Base-by-base conservation (phyloP, 1,140 invertebrate genomes). In the Leguminivora glycinivorella region DNA sequence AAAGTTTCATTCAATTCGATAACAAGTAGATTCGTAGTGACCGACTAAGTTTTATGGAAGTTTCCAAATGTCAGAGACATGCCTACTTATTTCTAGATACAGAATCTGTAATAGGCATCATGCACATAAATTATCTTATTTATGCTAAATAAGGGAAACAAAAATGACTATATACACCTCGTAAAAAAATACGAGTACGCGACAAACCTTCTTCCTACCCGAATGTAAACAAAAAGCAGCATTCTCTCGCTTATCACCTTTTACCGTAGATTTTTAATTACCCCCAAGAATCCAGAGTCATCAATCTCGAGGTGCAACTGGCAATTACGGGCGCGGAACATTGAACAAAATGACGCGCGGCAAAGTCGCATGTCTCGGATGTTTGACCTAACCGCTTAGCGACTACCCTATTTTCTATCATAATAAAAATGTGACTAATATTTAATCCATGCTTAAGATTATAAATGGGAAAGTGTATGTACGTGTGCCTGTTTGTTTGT, bases 21-120 rank as follows among this genome's bases (percentile, higher is more conserved):
- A 63, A 34, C 31, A 63, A 63, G 25, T 63, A 63, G 29, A 17
- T 31, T 14, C 58, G 14, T 31, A 19, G 58, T 63, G 58, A 63
- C 58, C 58, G 14, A 63, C 58, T 63, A 31, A 17, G n/a, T 31
- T 63, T 31, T 17, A 63, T 63, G 6, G 58, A 63, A 63, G 58
- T 25, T 31, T 0, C n/a, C 24, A n/a, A 63, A 19, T 63, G 17
- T 63, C 7, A 0, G 24, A 7, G 24, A 5, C 24, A 38, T 38
- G n/a, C n/a, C n/a, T n/a, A 38, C 2, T 38, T 12, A 9, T 38
- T 38, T 14, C n/a, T n/a, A n/a, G n/a, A n/a, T n/a, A n/a, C n/a
- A n/a, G n/a, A n/a, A n/a, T n/a, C n/a, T n/a, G n/a, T n/a, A n/a
- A n/a, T n/a, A n/a, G n/a, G n/a, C n/a, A n/a, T n/a, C n/a, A n/a